Conservation (phyloP, 2,888 invertebrate species). For the Xylocampa areola region DNA sequence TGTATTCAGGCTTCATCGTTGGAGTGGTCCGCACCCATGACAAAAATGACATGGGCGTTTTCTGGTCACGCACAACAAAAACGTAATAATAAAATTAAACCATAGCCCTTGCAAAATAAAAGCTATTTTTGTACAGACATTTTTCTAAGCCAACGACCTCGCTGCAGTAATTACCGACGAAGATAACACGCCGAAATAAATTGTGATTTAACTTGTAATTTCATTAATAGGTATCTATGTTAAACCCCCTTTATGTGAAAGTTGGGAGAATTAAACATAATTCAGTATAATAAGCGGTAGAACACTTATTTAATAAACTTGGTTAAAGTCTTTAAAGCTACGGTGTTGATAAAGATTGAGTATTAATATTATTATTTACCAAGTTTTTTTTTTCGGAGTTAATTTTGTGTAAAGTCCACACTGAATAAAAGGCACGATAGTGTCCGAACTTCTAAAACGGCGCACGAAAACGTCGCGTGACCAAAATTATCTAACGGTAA, state of each 20-base stretch:
- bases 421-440: background rate
- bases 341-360: no score
- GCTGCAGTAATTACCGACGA: constrained; percentile 70
- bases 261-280: constrained; percentile 28
- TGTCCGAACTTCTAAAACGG: constrained; percentile 1
- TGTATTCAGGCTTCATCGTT: constrained; percentile 57
- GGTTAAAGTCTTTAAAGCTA: no score
- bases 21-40: constrained; percentile 74
- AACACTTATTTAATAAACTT: constrained; percentile 8
- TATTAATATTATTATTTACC: no score
- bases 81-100: constrained; percentile 61
- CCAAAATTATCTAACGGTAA: constrained; percentile 32
- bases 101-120: constrained; percentile 63
- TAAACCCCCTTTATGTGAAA: constrained; percentile 38
- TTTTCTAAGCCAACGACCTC: constrained; percentile 66
- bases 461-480: constrained; percentile 36
- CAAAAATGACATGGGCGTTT: constrained; percentile 80
- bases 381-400: no score
- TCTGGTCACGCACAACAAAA: constrained; percentile 77
- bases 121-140: constrained; percentile 63
- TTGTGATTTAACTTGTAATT: constrained; percentile 73
- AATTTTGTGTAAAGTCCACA: background rate
- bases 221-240: constrained; percentile 62
- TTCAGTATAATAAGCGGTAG: constrained; percentile 9
- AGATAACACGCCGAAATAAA: constrained; percentile 73